Percentiles rank a stretch among this genome's conserved stretches.
These are phyloP conservation scores for Hemibagrus guttatus DNA, from an alignment of 2,797 vertebrate genomes.

Conservation along the genomic window DNA sequence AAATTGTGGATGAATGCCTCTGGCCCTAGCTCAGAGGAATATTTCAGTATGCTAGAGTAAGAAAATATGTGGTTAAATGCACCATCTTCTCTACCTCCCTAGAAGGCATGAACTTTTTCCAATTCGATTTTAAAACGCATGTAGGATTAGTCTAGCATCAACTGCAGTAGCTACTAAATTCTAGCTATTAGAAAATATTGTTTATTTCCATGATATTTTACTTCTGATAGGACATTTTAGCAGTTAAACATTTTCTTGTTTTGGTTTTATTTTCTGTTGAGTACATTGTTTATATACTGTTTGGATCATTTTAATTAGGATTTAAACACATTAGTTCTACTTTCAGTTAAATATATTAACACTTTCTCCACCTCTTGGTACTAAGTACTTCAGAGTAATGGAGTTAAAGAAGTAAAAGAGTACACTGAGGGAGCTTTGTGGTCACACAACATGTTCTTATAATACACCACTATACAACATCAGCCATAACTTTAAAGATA, in stretches of 20 bases:
- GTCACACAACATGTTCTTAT: not conserved
- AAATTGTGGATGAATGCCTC: not conserved
- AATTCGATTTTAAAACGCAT: not conserved
- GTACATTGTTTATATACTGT: not conserved
- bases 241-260: not conserved
- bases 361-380: not conserved
- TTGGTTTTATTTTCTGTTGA: not conserved
- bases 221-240: not conserved
- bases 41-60: not conserved
- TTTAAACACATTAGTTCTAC: not conserved
- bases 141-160: not conserved
- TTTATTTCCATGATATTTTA: not conserved
- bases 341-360: not conserved
- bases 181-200: not conserved
- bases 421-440: not conserved
- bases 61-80: not conserved
- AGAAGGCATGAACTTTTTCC: not conserved
- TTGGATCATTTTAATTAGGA: not conserved
- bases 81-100: not conserved
- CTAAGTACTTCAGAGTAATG: not conserved
- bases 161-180: not conserved
- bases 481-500: no score
- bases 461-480: no score
- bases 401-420: not conserved
- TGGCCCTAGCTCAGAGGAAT: not conserved